A percentile compares a stretch with the other conserved stretches of the same genome.
phyloP scores from a whole-genome alignment of 2,888 invertebrate species.

The Troglohyphantes excavatus region DNA sequence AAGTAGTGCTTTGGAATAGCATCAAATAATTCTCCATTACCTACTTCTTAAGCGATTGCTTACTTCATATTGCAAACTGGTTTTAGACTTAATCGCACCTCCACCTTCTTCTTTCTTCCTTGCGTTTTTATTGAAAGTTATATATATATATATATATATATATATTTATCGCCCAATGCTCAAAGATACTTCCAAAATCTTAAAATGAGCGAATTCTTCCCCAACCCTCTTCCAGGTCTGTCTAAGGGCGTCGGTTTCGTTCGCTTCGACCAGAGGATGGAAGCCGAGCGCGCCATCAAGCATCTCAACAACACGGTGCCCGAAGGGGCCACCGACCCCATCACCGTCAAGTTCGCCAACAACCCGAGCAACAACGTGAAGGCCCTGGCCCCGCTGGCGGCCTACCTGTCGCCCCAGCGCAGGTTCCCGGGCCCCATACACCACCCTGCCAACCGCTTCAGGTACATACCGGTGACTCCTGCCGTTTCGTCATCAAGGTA shows the following conservation, averaged over 20 bases:
- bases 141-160: too few relatives aligned
- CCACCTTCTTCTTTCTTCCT: too few relatives aligned
- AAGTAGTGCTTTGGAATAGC: too few relatives aligned
- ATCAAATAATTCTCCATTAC: too few relatives aligned
- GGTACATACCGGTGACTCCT: constrained; percentile 85
- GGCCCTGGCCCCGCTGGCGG: constrained; percentile 89
- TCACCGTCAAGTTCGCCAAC: constrained; percentile 96
- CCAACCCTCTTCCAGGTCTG: constrained; percentile 85
- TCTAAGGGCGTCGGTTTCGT: constrained; percentile 97
- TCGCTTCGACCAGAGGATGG: constrained; percentile 93
- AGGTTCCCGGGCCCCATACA: constrained; percentile 90
- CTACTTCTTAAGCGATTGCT: too few relatives aligned
- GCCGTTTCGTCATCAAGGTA: constrained; percentile 85
- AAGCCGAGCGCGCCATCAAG: constrained; percentile 94
- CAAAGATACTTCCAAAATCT: too few relatives aligned
- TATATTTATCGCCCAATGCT: too few relatives aligned
- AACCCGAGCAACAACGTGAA: constrained; percentile 93
- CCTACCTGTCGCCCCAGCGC: constrained; percentile 88
- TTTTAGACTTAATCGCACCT: too few relatives aligned
- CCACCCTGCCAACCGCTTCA: constrained; percentile 90
- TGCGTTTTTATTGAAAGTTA: too few relatives aligned
- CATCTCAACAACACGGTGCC: constrained; percentile 94
- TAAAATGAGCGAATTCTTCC: too few relatives aligned
- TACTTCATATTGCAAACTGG: too few relatives aligned
- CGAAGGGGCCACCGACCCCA: constrained; percentile 93